Evolutionary conservation across 2,797 vertebrate genomes (phyloP).

Genomic region (Esox lucius): DNA sequence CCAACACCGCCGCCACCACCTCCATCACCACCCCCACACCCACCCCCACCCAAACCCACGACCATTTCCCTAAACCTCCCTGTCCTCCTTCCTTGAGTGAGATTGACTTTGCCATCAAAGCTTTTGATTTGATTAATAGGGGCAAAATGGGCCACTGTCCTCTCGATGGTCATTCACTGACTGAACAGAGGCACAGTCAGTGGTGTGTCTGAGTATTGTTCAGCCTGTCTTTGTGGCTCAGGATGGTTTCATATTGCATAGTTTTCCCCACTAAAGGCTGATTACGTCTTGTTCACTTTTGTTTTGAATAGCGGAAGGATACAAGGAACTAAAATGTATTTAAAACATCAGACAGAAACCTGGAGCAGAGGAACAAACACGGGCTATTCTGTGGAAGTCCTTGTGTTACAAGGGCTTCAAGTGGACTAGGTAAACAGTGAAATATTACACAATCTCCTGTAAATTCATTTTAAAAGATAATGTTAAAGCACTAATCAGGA

Average conservation of each 20-base stretch:
- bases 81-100: neutral
- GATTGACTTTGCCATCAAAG: constrained; percentile 17
- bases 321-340: neutral
- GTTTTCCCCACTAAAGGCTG: neutral
- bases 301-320: neutral
- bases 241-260: neutral
- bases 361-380: constrained; percentile 44
- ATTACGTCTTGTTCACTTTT: neutral
- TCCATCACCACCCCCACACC: constrained; percentile 6
- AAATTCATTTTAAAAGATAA: constrained; percentile 67
- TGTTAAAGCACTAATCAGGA: constrained; percentile 54
- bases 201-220: neutral
- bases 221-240: neutral
- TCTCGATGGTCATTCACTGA: constrained; percentile 10
- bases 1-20: constrained; percentile 5
- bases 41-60: constrained; percentile 32
- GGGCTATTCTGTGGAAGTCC: constrained; percentile 33
- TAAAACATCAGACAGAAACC: neutral
- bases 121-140: constrained; percentile 3
- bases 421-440: constrained; percentile 62
- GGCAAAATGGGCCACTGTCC: neutral
- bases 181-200: constrained; percentile 3
- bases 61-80: neutral
- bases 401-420: constrained; percentile 45
- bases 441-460: constrained; percentile 57